Conservation (phyloP, 2,888 invertebrate genomes). For the Eurytoma californica region DNA sequence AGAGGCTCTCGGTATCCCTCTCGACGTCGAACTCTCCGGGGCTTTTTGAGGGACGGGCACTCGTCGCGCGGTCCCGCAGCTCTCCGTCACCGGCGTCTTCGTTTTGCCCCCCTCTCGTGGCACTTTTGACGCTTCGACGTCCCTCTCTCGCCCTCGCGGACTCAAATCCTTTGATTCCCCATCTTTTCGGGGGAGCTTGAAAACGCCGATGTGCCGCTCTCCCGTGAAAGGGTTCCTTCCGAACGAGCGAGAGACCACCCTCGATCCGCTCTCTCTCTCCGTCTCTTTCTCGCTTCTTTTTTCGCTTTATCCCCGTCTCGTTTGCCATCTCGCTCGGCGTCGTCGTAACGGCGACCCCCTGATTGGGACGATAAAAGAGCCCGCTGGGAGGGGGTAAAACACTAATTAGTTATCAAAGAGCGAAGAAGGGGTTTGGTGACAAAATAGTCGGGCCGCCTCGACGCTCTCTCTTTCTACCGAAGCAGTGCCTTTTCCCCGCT, state of each 20-base stretch:
- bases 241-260: constrained; percentile 48
- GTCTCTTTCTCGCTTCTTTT: constrained; percentile 48
- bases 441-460: constrained; percentile 66
- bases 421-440: constrained; percentile 74
- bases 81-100: constrained; percentile 28
- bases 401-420: constrained; percentile 81
- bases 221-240: constrained; percentile 67
- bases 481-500: constrained; percentile 49
- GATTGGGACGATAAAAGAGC: constrained; percentile 72
- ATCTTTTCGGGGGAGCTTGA: constrained; percentile 68
- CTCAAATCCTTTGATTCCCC: constrained; percentile 73
- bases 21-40: constrained; percentile 47
- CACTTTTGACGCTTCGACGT: constrained; percentile 69
- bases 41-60: constrained; percentile 45
- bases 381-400: constrained; percentile 73
- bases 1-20: constrained; percentile 48
- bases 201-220: constrained; percentile 67
- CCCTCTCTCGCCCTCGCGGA: constrained; percentile 34
- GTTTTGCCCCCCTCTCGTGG: constrained; percentile 54
- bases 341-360: constrained; percentile 62
- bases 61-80: constrained; percentile 38
- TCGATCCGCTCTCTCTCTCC: constrained; percentile 47
- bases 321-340: constrained; percentile 43
- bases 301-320: constrained; percentile 28
- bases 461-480: constrained; percentile 46